Evolutionary conservation across 2,888 invertebrate genomes (phyloP).

Genomic region (Eupithecia insigniata): DNA sequence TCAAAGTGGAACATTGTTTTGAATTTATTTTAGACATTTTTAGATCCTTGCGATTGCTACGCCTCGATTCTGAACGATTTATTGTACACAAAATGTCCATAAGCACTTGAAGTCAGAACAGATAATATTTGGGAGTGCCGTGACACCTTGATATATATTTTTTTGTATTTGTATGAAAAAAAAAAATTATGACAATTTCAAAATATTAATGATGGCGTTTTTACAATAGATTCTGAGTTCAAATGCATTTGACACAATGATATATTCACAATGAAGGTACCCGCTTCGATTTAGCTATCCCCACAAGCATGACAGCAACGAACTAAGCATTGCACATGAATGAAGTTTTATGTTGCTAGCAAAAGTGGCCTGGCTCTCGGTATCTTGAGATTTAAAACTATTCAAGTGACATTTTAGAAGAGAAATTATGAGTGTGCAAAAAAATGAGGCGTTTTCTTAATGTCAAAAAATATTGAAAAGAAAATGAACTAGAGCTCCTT

Average conservation of each 20-base stretch:
- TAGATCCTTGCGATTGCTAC: not conserved
- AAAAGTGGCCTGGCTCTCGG: not conserved
- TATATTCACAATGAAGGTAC: constrained; percentile 1
- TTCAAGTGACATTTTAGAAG: not conserved
- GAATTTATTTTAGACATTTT: not conserved
- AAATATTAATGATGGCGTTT: not conserved
- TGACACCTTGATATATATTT: no score
- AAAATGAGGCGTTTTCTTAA: no score
- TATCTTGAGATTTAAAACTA: not conserved
- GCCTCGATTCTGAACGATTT: not conserved
- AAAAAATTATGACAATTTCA: no score
- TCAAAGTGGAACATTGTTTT: not conserved
- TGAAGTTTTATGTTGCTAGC: not conserved
- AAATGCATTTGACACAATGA: not conserved
- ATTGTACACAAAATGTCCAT: not conserved
- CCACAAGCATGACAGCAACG: constrained; percentile 1
- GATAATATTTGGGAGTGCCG: not conserved
- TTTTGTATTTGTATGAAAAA: no score
- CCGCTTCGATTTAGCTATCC: constrained; percentile 4
- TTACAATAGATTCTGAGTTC: not conserved
- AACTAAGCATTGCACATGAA: not conserved
- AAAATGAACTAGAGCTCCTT: no score
- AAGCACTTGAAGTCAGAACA: not conserved
- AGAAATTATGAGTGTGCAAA: not conserved
- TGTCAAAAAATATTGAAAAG: no score